A percentile compares a stretch with the other conserved stretches of the same genome.
These are phyloP conservation scores for Triplophysa tibetana DNA, from an alignment of 2,113 vertebrate genomes.

Conservation along the genomic window DNA sequence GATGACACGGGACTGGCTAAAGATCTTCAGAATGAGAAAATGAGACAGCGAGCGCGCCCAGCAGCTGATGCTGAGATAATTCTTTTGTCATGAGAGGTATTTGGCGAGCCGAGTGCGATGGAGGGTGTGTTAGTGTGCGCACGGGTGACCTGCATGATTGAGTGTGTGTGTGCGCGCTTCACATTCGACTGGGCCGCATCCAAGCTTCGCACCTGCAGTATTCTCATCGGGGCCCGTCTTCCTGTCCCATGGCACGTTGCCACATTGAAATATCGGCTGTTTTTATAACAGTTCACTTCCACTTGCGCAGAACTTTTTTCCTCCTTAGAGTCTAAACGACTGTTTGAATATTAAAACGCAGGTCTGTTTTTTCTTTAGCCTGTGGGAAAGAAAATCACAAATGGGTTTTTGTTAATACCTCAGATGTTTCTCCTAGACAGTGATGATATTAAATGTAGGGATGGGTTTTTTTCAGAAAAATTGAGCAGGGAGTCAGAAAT, in stretches of 20 bases:
- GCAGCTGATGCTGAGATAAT: conserved; percentile 57
- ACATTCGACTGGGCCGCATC: conserved; percentile 38
- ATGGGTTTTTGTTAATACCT: not conserved
- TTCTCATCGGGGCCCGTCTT: conserved; percentile 48
- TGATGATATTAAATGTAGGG: not conserved
- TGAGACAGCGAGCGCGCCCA: conserved; percentile 3
- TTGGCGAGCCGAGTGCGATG: conserved; percentile 28
- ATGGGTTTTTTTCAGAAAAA: not conserved
- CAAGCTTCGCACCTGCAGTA: conserved; percentile 57
- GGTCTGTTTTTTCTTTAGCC: not conserved
- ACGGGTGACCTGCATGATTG: conserved; percentile 11
- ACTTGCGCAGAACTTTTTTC: conserved; percentile 53
- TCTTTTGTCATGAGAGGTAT: conserved; percentile 48
- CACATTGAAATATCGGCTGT: conserved; percentile 52
- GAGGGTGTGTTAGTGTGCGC: conserved; percentile 39
- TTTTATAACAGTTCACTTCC: conserved; percentile 53
- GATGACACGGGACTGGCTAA: conserved; percentile 22
- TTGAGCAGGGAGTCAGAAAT: no score
- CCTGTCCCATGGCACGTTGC: conserved; percentile 41
- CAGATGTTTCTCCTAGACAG: not conserved
- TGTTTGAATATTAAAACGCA: conserved; percentile 24
- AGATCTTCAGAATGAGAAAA: conserved; percentile 14
- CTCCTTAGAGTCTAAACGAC: conserved; percentile 45
- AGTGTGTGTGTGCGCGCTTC: conserved; percentile 8
- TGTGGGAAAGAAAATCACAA: not conserved